Evolutionary conservation across 2,888 invertebrate genomes (phyloP).

Genomic region (Drosophila neotestacea): DNA sequence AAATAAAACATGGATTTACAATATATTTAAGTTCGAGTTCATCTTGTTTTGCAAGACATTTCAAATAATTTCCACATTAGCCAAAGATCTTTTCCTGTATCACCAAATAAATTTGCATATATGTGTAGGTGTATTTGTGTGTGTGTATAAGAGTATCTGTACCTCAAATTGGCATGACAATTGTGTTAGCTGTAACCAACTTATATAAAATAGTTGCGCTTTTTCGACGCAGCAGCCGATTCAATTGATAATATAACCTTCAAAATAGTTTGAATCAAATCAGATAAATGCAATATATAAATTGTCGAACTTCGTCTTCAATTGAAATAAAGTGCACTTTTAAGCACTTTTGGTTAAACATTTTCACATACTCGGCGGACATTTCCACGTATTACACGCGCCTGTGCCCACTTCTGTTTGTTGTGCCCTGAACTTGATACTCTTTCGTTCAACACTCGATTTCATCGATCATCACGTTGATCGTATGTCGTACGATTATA

Average conservation of each 20-base stretch:
- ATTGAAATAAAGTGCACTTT: conserved; percentile 70
- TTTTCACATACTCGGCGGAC: conserved; percentile 69
- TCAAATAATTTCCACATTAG: conserved; percentile 11
- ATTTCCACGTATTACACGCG: conserved; percentile 57
- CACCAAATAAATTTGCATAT: conserved; percentile 25
- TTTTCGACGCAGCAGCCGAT: conserved; percentile 70
- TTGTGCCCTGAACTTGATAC: conserved; percentile 65
- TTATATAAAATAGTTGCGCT: conserved; percentile 61
- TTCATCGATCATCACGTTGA: conserved; percentile 43
- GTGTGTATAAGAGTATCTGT: conserved; percentile 35
- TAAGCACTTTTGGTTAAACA: conserved; percentile 56
- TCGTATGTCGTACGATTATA: conserved; percentile 24
- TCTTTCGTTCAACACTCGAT: conserved; percentile 40
- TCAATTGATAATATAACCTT: conserved; percentile 32
- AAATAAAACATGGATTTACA: neutral
- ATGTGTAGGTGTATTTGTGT: conserved; percentile 17
- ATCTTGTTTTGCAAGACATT: conserved; percentile 13
- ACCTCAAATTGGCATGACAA: conserved; percentile 48
- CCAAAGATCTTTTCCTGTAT: conserved; percentile 14
- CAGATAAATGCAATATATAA: conserved; percentile 8
- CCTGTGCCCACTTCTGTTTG: conserved; percentile 77
- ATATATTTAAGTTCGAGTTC: neutral
- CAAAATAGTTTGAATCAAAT: conserved; percentile 13
- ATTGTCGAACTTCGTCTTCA: conserved; percentile 69
- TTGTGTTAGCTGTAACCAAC: conserved; percentile 7